Base-by-base conservation (phyloP, 2,113 vertebrate genomes). In the Cyprinodon tularosa region DNA sequence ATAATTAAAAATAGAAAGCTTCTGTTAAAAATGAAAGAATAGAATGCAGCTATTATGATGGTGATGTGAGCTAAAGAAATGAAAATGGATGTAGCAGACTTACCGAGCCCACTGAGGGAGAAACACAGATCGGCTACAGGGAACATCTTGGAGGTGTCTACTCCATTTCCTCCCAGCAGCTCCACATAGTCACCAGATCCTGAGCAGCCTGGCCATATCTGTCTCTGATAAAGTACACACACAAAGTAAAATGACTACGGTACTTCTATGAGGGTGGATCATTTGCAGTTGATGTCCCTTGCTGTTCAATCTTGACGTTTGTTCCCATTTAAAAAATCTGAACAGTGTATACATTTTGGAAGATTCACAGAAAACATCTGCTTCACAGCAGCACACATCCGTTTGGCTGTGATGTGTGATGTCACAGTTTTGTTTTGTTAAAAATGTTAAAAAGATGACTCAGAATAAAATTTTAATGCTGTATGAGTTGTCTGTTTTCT, bases 111-210 rank as follows among this genome's bases (percentile, higher is more conserved):
- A 3, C 88, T 95, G 84, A 95, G 96, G 44, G 97, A 96, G 73
- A 96, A 96, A 76, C 97, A 99, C 75, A 98, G 94, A 74, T 97
- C 96, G 71, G 96, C 96, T 48, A 98, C 89, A 15, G 96, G 96
- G 77, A 95, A 93, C 97, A 99, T 98, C 92, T 95, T 96, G 9
- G 97, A 97, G 11, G 97, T 96, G 78, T 98, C 97, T 80, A 99
- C 90, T 12, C 96, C 96, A 22, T 94, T 93, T 68, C 97, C 97
- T 81, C 97, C 97, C 12, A 98, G 89, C 72, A 99, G 93, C 88
- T 98, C 97, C 82, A 99, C 95, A 67, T 96, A 98, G 85, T 99
- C 97, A 74, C 96, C 95, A 11, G 94, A 88, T 62, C 94, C 95
- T 0, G 93, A 94, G 87, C 97, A 99, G 68, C 95, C 94, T 1